A percentile compares a stretch with the other conserved stretches of the same genome.
Conservation (phyloP, 1,140 invertebrate species). For the Meloidogyne floridensis region DNA sequence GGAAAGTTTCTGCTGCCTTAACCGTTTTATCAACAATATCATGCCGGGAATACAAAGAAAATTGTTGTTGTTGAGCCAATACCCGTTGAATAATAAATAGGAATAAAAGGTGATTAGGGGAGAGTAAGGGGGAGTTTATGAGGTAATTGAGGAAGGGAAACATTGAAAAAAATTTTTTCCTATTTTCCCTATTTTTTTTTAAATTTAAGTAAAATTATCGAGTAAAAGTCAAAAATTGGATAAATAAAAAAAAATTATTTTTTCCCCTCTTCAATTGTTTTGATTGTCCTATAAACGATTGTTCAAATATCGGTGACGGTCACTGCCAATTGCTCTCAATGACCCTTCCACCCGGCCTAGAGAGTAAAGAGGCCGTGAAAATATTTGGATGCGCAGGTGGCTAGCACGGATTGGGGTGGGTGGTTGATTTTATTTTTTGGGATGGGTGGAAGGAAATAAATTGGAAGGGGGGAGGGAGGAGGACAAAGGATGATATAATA, state of each 20-base stretch:
- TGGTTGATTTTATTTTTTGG: background rate
- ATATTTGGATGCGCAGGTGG: background rate
- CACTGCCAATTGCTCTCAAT: background rate
- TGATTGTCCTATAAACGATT: conserved; percentile 4
- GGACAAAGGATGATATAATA: background rate
- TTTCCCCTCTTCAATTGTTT: background rate
- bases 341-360: background rate
- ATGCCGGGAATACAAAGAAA: background rate
- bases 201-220: background rate
- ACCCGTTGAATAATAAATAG: conserved; percentile 2
- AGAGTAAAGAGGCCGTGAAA: background rate
- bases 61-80: conserved; percentile 5
- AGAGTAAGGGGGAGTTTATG: background rate
- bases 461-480: background rate
- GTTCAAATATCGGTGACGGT: background rate
- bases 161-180: background rate
- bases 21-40: conserved; percentile 49
- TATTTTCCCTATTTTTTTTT: background rate
- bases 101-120: background rate
- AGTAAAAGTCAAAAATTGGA: background rate
- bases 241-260: too few species aligned
- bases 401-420: background rate
- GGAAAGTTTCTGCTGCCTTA: conserved; percentile 41
- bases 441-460: background rate
- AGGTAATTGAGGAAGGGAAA: background rate